Evolutionary conservation across 2,888 invertebrate species (phyloP), one percentile per base, ranked within the genome.

Genomic region (Pachymerium ferrugineum): DNA sequence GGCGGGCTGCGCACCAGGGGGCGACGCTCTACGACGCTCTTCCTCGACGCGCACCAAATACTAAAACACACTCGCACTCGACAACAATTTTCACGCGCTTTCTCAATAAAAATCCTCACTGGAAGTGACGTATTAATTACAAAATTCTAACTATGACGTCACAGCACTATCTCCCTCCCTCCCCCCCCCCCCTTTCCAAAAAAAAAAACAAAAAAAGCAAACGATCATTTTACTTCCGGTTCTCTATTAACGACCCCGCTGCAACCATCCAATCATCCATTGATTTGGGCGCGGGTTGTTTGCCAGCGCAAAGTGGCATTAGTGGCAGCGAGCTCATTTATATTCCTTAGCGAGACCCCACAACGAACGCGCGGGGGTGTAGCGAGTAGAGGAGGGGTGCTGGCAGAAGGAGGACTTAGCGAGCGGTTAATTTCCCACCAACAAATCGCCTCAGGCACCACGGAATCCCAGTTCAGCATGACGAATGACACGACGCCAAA

Each of bases 251-350:
- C n/a, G n/a, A n/a, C n/a, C n/a, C n/a, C n/a, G 47, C 47, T 16
- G 47, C 47, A 22, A 47, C 19, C 47, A 47, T 47, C 47, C 47
- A 47, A 47, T 47, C 47, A 47, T 47, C 47, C 47, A 47, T 47
- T 47, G 47, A 47, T 47, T 47, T 47, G 19, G n/a, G 47, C 22
- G 47, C 47, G 47, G 22, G 16, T 47, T 47, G 47, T 47, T 47
- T 47, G 47, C 47, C 47, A 47, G 47, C 47, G 47, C 47, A 47
- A 47, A 47, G 47, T 47, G 47, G 47, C 47, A 47, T 47, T 47
- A 47, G 47, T n/a, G 47, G 47, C 47, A 16, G 19, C 47, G 19
- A 47, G 47, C 47, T 47, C 47, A 47, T 47, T 47, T 47, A 47
- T 47, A 47, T 47, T 47, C 47, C 47, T 47, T 47, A 47, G 47